These are phyloP conservation scores for Phalloptychus januarius DNA, from an alignment of 2,797 vertebrate genomes.

Conservation along the genomic window DNA sequence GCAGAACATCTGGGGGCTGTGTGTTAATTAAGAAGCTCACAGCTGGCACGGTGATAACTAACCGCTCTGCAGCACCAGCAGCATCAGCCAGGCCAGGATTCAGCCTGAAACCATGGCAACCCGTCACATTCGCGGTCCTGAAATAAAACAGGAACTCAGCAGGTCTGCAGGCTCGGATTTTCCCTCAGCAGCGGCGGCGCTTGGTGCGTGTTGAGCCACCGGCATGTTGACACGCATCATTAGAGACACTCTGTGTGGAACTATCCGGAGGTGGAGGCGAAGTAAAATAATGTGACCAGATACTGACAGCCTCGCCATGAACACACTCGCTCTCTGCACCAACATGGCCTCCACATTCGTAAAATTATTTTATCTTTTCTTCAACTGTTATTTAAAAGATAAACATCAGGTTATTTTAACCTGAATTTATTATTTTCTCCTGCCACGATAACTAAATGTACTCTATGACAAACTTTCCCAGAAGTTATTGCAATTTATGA, in stretches of 20 bases:
- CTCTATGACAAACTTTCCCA: too few relatives aligned
- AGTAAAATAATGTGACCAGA: neutral
- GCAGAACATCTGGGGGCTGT: slow-evolving; percentile 44
- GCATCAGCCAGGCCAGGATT: slow-evolving; percentile 67
- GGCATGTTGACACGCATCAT: slow-evolving; percentile 46
- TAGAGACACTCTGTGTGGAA: slow-evolving; percentile 42
- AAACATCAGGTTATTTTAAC: neutral
- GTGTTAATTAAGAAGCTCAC: slow-evolving; percentile 69
- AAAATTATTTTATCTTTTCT: neutral
- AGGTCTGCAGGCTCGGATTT: slow-evolving; percentile 44
- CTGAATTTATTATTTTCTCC: neutral
- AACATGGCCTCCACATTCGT: neutral
- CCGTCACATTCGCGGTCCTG: slow-evolving; percentile 52
- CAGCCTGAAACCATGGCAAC: slow-evolving; percentile 74
- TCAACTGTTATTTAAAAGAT: neutral
- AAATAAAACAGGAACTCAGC: slow-evolving; percentile 58
- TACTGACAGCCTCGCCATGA: neutral
- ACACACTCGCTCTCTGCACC: neutral
- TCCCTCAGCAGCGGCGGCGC: neutral
- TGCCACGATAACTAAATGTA: too few relatives aligned
- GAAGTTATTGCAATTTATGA: too few relatives aligned
- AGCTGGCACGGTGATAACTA: slow-evolving; percentile 69
- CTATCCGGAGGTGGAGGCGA: neutral
- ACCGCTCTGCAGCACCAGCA: slow-evolving; percentile 45
- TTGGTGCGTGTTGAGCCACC: slow-evolving; percentile 14